phyloP scores from a whole-genome alignment of 2,797 vertebrate species.

The Coendou prehensilis region DNA sequence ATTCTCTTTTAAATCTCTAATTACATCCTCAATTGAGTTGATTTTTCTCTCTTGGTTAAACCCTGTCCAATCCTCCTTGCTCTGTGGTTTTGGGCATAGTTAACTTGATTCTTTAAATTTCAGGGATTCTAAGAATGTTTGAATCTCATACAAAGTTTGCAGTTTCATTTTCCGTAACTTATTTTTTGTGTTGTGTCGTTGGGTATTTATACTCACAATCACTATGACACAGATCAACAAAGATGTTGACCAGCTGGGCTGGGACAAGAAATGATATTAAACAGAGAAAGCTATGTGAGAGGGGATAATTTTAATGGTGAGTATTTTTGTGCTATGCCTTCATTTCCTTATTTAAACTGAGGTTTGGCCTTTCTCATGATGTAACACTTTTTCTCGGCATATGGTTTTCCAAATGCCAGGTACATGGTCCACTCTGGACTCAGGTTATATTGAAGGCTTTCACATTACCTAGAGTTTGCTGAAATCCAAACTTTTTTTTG shows the following conservation, averaged over 20 bases:
- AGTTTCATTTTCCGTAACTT: neutral
- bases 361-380: neutral
- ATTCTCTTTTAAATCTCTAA: constrained; percentile 45
- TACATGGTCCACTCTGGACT: neutral
- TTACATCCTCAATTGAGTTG: neutral
- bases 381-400: neutral
- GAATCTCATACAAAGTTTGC: neutral
- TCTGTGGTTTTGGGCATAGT: neutral
- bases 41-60: constrained; percentile 56
- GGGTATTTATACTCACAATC: neutral
- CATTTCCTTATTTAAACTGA: neutral
- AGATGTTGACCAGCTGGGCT: neutral
- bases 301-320: neutral
- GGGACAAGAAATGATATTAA: neutral
- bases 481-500: neutral
- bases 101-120: constrained; percentile 38
- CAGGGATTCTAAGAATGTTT: neutral
- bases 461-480: neutral
- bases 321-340: neutral
- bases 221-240: neutral
- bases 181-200: neutral
- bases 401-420: neutral
- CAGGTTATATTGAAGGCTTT: neutral
- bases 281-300: neutral
- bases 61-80: neutral